Evolutionary conservation across 2,888 invertebrate genomes (phyloP), one percentile per base, ranked within the genome.

Genomic region (Drosophila mulleri): DNA sequence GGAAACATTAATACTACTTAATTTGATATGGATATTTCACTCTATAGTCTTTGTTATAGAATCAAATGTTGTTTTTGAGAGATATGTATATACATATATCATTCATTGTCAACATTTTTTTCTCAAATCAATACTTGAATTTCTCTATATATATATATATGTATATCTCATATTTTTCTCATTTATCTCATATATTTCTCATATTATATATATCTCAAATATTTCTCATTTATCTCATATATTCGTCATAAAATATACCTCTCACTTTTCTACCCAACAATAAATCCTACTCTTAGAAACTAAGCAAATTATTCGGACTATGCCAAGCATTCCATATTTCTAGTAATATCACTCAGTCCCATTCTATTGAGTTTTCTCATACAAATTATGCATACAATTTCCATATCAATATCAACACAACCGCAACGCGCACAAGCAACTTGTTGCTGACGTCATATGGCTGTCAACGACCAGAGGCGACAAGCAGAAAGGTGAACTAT

Each of bases 381-480:
- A 41, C 23, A 63, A 29, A 50, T 61, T 65, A 41, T 63, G 52
- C n/a, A 48, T 29, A 50, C 42, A 67, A 62, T 57, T 64, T 62
- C 41, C 39, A 47, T 58, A 56, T 54, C 41, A 76, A 71, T 44
- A 64, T 48, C 52, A 64, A 60, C 35, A 64, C 35, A 64, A 58
- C 41, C 32, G 20, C 44, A 37, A 7, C 11, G 18, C 35, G 50
- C 32, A 50, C 32, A 32, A 16, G 53, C 53, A 47, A 48, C 56
- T 53, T 23, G 42, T 18, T 32, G 64, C 69, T 72, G 79, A 71
- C 79, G 81, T 79, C 80, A 85, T 54, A 6, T 18, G n/a, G 44
- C 44, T 64, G 73, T 62, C 71, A 66, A 65, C 67, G 61, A 60
- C 53, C 61, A 61, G 44, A 61, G 62, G n/a, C 54, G 48, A 23